Evolutionary conservation across 2,888 invertebrate species (phyloP), one percentile per base, ranked within the genome.

Genomic region (Rhamnusium bicolor): DNA sequence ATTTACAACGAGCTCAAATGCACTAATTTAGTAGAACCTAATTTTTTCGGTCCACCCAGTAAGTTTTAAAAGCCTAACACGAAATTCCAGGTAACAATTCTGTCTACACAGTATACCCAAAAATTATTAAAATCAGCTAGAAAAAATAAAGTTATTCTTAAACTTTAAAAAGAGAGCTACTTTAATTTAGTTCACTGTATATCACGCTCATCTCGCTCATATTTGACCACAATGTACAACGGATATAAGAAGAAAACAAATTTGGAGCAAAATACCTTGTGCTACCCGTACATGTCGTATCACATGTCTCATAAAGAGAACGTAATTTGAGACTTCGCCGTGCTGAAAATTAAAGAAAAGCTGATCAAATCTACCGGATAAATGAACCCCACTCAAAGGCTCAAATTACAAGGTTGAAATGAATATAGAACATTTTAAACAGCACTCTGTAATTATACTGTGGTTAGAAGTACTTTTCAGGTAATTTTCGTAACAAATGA

Each of bases 311-410:
- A 79, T 79, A 70, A 77, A 81, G 77, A 77, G 75, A 62, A 63
- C 69, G 84, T 82, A 84, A 84, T 83, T 82, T 71, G 83, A 84
- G 76, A 74, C 77, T 56, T 74, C 75, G 74, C 81, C 81, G 83
- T 84, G 84, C 82, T 81, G 81, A 85, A 86, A 86, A 86, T 86
- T 86, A 84, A 86, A 86, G 86, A 86, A 86, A 86, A 87, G 86
- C 86, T 86, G 86, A 86, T 86, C 86, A 87, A 87, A 87, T 87
- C 86, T 85, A 86, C 84, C 85, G 86, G 84, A 85, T 86, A 85
- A 87, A 86, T 83, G 85, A 82, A 80, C 79, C 81, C 81, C 76
- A 78, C 73, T 74, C 66, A 70, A 71, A 69, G 74, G 81, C 80
- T 84, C 83, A 79, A 83, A 84, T 84, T 84, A 84, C 84, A 81